A percentile compares a stretch with the other conserved stretches of the same genome.
Conservation (phyloP, 2,113 vertebrate species). For the Planiliza haematocheilus region DNA sequence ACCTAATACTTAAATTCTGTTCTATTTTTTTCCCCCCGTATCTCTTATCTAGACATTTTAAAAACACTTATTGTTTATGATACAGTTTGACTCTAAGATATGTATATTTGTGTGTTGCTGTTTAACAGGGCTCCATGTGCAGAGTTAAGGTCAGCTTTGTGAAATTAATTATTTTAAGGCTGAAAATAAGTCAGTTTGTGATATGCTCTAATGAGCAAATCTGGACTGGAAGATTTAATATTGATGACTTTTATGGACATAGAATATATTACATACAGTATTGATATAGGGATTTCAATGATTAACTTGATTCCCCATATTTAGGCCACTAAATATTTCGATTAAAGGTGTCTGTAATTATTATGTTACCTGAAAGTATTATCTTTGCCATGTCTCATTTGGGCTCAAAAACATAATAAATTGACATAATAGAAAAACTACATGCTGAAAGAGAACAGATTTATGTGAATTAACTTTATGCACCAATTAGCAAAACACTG, state of each 20-base stretch:
- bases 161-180: slow-evolving; percentile 48
- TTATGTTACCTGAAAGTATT: slow-evolving; percentile 41
- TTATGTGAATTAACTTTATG: neutral
- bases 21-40: neutral
- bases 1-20: slow-evolving; percentile 15
- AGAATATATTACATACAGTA: slow-evolving; percentile 16
- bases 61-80: slow-evolving; percentile 26
- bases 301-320: slow-evolving; percentile 49
- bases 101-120: slow-evolving; percentile 20
- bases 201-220: slow-evolving; percentile 20
- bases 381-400: slow-evolving; percentile 19
- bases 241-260: slow-evolving; percentile 18
- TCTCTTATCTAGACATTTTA: slow-evolving; percentile 28
- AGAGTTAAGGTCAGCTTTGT: slow-evolving; percentile 54
- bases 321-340: slow-evolving; percentile 36
- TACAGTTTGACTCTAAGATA: slow-evolving; percentile 24
- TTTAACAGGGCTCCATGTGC: slow-evolving; percentile 43
- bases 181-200: slow-evolving; percentile 40
- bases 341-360: slow-evolving; percentile 30
- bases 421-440: slow-evolving; percentile 6
- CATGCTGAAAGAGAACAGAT: slow-evolving; percentile 5
- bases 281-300: slow-evolving; percentile 33
- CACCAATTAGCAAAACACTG: slow-evolving; percentile 21
- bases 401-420: neutral
- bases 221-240: slow-evolving; percentile 35